Evolutionary conservation across 2,797 vertebrate species (phyloP), one percentile per base, ranked within the genome.

Genomic region (Ibycter americanus): DNA sequence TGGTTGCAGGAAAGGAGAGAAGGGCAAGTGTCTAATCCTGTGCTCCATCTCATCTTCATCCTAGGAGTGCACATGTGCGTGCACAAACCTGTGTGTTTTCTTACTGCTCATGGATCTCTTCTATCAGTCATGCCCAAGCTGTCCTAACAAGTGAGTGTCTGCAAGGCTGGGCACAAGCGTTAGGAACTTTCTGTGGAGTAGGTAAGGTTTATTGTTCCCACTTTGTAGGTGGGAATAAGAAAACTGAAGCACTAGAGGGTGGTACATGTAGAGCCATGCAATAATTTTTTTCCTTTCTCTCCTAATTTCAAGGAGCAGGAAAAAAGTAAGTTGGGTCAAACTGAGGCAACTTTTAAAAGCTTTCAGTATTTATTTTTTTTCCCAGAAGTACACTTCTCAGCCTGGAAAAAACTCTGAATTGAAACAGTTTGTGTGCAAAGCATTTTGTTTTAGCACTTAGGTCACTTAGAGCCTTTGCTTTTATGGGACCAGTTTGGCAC

Each of bases 381-480:
- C 2, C 17, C 42, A 34, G 54, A 68, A 62, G 23, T 42, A 32
- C 8, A 3, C 19, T 77, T 74, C 36, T 51, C 25, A 62, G 11
- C 51, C 40, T 77, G 80, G 67, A 90, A 67, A 61, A 70, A 46
- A 38, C 38, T 84, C 46, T 27, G 32, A 54, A 21, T 38, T 55
- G 65, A 55, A 82, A 21, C 46, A 76, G 67, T 90, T 90, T 23
- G 49, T 52, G 74, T 67, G 78, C 44, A 79, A 42, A 74, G 11
- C 40, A 20, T 47, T 87, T 89, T 71, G 27, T 5, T 90, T 92
- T 52, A 81, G n/a, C 36, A 36, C 47, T 77, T 26, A 1, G 47
- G 73, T 78, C 78, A 58, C 66, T 81, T 3, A 29, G 29, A 90
- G 61, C 34, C 47, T 89, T 91, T 79, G 70, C 56, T 84, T 81